A percentile compares a stretch with the other conserved stretches of the same genome.
These are phyloP conservation scores for Drosophila borborema DNA, from an alignment of 2,888 invertebrate genomes.

Conservation along the genomic window DNA sequence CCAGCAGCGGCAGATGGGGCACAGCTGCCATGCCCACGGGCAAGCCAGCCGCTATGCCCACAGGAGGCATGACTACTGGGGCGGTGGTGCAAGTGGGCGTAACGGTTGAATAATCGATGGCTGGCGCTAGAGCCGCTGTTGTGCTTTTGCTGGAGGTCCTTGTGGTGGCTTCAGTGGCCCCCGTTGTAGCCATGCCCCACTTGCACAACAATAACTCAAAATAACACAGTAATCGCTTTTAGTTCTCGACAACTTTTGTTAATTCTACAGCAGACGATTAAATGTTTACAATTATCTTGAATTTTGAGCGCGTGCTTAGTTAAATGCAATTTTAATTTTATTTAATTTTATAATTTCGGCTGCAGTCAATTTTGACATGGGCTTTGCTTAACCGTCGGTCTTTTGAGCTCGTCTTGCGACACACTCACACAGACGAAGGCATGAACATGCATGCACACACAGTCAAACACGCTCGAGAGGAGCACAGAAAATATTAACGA, in stretches of 20 bases:
- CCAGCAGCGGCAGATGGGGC: slow-evolving; percentile 63
- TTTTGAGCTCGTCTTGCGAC: slow-evolving; percentile 47
- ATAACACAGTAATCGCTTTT: slow-evolving; percentile 3
- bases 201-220: slow-evolving; percentile 15
- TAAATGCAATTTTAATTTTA: neutral
- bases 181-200: slow-evolving; percentile 73
- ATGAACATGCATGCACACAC: slow-evolving; percentile 17
- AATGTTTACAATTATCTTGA: neutral
- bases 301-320: slow-evolving; percentile 16
- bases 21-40: slow-evolving; percentile 63
- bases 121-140: slow-evolving; percentile 25
- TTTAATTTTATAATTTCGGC: neutral
- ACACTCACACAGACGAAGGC: slow-evolving; percentile 11
- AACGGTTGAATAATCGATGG: slow-evolving; percentile 24
- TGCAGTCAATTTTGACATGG: slow-evolving; percentile 2
- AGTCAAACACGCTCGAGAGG: slow-evolving; percentile 32
- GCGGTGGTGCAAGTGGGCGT: slow-evolving; percentile 39
- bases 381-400: slow-evolving; percentile 37
- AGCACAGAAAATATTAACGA: slow-evolving; percentile 30
- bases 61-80: slow-evolving; percentile 87
- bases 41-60: slow-evolving; percentile 46
- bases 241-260: neutral
- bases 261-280: neutral
- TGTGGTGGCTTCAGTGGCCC: slow-evolving; percentile 72
- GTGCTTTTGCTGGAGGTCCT: slow-evolving; percentile 80